A percentile compares a stretch with the other conserved stretches of the same genome.
Evolutionary conservation across 1,140 invertebrate genomes (phyloP).

Genomic region (Drosophila busckii): DNA sequence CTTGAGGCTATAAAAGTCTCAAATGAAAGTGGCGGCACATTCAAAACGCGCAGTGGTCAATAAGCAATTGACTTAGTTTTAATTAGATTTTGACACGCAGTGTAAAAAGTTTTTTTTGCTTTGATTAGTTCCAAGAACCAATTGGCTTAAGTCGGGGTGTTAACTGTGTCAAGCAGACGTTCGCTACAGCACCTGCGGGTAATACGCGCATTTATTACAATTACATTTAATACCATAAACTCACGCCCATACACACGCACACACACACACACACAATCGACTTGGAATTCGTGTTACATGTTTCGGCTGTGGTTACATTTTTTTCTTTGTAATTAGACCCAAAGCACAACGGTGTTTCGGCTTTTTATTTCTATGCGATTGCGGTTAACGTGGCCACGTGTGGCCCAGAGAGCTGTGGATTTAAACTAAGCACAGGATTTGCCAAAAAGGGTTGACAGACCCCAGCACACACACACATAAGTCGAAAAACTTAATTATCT

Average conservation of each 20-base stretch:
- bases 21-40: constrained; percentile 4
- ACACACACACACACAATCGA: neutral
- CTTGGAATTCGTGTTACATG: neutral
- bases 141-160: neutral
- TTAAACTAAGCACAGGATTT: neutral
- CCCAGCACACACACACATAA: neutral
- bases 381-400: constrained; percentile 1
- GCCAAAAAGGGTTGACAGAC: neutral
- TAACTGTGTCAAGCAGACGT: neutral
- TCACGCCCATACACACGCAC: neutral
- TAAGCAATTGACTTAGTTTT: constrained; percentile 2
- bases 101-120: constrained; percentile 17
- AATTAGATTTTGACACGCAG: constrained; percentile 29
- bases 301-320: neutral
- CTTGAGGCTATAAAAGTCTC: neutral
- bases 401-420: too few relatives aligned
- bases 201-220: constrained; percentile 57
- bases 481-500: constrained; percentile 3
- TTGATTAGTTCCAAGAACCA: neutral
- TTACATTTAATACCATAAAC: constrained; percentile 40
- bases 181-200: constrained; percentile 40
- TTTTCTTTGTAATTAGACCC: constrained; percentile 3
- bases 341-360: constrained; percentile 5
- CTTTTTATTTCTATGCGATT: constrained; percentile 13
- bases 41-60: neutral